Evolutionary conservation across 2,113 vertebrate species (phyloP), one percentile per base, ranked within the genome.

Genomic region (Ivindomyrus marchei): DNA sequence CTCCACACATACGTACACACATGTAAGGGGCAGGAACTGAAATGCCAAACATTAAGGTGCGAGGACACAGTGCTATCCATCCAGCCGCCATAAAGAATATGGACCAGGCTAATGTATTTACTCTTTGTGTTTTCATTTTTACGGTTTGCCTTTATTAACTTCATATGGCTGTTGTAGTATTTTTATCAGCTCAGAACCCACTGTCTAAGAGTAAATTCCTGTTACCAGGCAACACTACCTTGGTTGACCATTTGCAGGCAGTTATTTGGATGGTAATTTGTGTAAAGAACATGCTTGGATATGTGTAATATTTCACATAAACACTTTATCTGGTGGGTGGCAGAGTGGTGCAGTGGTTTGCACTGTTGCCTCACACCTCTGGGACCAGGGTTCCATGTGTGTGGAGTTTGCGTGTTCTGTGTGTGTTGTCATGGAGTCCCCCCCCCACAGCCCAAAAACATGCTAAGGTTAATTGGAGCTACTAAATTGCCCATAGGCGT

Each of bases 221-320:
- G 89, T 90, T 90, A 80, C 89, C 84, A 87, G 84, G 84, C 89
- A 90, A 90, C 89, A 45, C 24, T 86, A 50, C 39, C 42, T 53
- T 27, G 46, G 3, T 31, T 70, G 84, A 52, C 52, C 84, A 66
- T 62, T 66, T 56, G 46, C 42, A 86, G 39, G 17, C 27, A 21
- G 27, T 66, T 88, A 53, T 88, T 88, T 62, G 19, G 52, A 88
- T 42, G 87, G 56, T 24, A 66, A 46, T 88, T 13, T 66, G 7
- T 58, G 56, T n/a, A 88, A 53, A 50, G n/a, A 56, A 87, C 85
- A 88, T 21, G 52, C 36, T 10, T 62, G 31, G 19, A 88, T 62
- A 58, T n/a, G 8, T 46, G 36, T 31, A 62, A 88, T 46, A 88
- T 88, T 88, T 58, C 3, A 58, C 39, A 58, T 19, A 39, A 88